Evolutionary conservation across 2,113 vertebrate species (phyloP).

Genomic region (Oreochromis niloticus): DNA sequence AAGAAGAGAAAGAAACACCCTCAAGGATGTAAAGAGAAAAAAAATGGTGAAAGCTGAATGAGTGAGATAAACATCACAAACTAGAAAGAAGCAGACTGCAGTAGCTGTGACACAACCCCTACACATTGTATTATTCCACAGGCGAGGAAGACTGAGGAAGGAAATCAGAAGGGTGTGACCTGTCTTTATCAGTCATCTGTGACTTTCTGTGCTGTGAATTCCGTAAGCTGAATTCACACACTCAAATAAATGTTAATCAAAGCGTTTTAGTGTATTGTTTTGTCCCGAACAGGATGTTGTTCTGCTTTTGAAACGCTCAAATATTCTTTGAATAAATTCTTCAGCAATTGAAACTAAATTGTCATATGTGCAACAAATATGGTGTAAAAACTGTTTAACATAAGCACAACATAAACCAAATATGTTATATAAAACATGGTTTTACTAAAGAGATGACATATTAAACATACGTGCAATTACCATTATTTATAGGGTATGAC

Average conservation of each 20-base stretch:
- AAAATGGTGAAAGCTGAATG: not conserved
- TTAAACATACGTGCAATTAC: not conserved
- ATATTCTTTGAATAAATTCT: not conserved
- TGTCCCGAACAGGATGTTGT: not conserved
- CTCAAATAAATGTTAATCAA: not conserved
- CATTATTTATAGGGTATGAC: not conserved
- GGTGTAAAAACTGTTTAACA: not conserved
- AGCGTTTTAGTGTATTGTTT: not conserved
- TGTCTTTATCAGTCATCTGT: not conserved
- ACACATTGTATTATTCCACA: not conserved
- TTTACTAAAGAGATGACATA: not conserved
- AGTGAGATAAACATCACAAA: not conserved
- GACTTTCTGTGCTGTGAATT: constrained; percentile 17
- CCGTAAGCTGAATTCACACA: not conserved
- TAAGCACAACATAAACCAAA: not conserved
- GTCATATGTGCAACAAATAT: not conserved
- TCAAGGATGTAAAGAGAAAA: not conserved
- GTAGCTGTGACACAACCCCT: not conserved
- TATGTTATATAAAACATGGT: not conserved
- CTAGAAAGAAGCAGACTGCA: not conserved
- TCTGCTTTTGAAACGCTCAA: not conserved
- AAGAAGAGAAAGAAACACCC: not conserved
- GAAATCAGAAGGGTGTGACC: not conserved
- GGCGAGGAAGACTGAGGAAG: not conserved
- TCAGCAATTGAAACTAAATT: not conserved